Base-by-base conservation (phyloP, 1,140 invertebrate genomes). In the Orussus abietinus region DNA sequence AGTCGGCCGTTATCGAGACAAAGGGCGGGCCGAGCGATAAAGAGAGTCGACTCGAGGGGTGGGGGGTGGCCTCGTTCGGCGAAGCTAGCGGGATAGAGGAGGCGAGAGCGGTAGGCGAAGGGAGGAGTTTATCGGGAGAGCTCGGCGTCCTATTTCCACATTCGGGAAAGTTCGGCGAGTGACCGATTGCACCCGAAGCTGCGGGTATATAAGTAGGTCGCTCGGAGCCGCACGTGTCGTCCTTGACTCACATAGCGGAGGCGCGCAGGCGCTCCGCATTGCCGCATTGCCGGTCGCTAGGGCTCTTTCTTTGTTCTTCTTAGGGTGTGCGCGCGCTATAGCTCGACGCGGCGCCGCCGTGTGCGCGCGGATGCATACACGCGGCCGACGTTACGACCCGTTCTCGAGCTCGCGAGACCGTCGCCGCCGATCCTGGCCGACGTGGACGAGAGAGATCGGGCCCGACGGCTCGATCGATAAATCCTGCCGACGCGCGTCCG, bases 181-280 rank as follows among this genome's bases (percentile, higher is more conserved):
- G 30, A 33, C 30, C 64, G 65, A 69, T 58, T 42, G 51, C 31
- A 44, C 42, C 60, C 66, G 66, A 69, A 60, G 52, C 47, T 28
- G 50, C 38, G 42, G 22, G 40, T 49, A 67, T 60, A 60, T 64
- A 69, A 68, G 65, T 73, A 72, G 70, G 70, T 73, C 69, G 70
- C 55, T 62, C 47, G 46, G 56, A 71, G 63, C 63, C 65, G 68
- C 70, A 74, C 70, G 70, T 74, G 70, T 72, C 70, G 70, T 74
- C 70, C 70, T 74, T 74, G 70, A 74, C 70, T 74, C 66, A 74
- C 67, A 74, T 74, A 70, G 66, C 46, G 10, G 54, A 51, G 50
- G 49, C 55, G 64, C 66, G 68, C 68, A 69, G 56, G 64, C 66
- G 58, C 52, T 57, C 51, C 52, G 60, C 53, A 62, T 53, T 64